These are phyloP conservation scores for Callyntrura sp. DNA, from an alignment of 2,888 invertebrate genomes.

Conservation along the genomic window DNA sequence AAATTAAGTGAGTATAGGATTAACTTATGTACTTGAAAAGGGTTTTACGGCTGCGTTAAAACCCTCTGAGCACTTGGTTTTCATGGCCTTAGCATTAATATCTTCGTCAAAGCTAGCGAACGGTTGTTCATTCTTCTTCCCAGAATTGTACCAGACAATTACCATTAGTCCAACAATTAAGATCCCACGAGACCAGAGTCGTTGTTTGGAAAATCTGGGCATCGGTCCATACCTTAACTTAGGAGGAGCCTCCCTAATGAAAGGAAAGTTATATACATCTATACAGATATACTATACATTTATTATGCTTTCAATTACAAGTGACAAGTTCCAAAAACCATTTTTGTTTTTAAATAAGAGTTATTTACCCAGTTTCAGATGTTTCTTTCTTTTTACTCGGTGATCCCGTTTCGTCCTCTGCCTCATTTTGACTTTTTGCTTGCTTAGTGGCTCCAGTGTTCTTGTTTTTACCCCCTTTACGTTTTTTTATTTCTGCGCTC, in stretches of 20 bases:
- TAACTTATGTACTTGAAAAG: constrained; percentile 65
- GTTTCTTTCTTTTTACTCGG: constrained; percentile 68
- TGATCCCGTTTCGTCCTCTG: constrained; percentile 18
- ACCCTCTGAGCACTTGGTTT: constrained; percentile 75
- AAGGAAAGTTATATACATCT: too few species aligned
- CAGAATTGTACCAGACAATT: constrained; percentile 83
- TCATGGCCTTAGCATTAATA: constrained; percentile 76
- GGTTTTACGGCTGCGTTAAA: constrained; percentile 68
- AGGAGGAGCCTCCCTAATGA: too few species aligned
- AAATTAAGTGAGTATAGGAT: neutral
- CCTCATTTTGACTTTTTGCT: constrained; percentile 11
- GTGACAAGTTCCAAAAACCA: too few species aligned
- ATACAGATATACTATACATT: neutral
- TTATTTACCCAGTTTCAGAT: neutral
- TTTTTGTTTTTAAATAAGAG: neutral
- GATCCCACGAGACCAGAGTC: constrained; percentile 86
- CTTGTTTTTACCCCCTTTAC: constrained; percentile 51
- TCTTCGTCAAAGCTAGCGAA: constrained; percentile 82
- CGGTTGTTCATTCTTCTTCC: constrained; percentile 79
- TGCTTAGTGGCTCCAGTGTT: neutral
- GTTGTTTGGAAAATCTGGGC: constrained; percentile 86
- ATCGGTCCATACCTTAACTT: constrained; percentile 86
- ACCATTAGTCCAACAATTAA: constrained; percentile 84
- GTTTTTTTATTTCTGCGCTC: constrained; percentile 65
- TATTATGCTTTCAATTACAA: neutral